Conservation (phyloP, 2,113 vertebrate species). For the Seriola quinqueradiata region DNA sequence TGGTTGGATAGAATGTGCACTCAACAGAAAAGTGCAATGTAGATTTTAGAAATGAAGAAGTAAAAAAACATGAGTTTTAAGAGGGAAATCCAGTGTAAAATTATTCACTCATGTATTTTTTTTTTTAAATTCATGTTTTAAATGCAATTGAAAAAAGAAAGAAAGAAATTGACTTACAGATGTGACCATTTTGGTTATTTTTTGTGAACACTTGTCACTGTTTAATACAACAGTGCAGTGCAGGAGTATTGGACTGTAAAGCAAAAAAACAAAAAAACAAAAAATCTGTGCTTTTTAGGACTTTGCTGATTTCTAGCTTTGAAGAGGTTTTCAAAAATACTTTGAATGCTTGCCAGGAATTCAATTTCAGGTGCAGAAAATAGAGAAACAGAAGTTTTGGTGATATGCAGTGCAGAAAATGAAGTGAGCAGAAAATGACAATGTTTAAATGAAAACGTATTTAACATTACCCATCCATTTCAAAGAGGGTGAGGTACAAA, state of each 20-base stretch:
- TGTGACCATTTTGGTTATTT: neutral
- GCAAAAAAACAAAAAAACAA: neutral
- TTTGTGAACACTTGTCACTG: neutral
- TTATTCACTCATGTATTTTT: neutral
- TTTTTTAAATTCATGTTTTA: neutral
- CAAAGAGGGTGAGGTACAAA: neutral
- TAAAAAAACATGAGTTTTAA: neutral
- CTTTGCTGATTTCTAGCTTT: neutral
- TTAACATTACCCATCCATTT: neutral
- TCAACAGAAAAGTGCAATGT: constrained; percentile 32
- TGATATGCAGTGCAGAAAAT: neutral
- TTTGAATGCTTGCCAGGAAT: neutral
- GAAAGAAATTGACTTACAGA: constrained; percentile 17
- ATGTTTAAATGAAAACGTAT: neutral
- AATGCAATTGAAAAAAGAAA: constrained; percentile 7
- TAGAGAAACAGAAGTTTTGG: neutral
- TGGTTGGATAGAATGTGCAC: constrained; percentile 48
- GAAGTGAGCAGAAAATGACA: neutral
- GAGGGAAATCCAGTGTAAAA: neutral
- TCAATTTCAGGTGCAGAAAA: neutral
- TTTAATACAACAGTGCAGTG: neutral
- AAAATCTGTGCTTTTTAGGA: neutral
- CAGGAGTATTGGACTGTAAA: neutral
- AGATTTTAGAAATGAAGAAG: constrained; percentile 47
- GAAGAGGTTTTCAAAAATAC: neutral